Percentiles rank a stretch among this genome's conserved stretches.
These are phyloP conservation scores for Triplophysa bombifrons DNA, from an alignment of 2,797 vertebrate genomes.

Conservation along the genomic window DNA sequence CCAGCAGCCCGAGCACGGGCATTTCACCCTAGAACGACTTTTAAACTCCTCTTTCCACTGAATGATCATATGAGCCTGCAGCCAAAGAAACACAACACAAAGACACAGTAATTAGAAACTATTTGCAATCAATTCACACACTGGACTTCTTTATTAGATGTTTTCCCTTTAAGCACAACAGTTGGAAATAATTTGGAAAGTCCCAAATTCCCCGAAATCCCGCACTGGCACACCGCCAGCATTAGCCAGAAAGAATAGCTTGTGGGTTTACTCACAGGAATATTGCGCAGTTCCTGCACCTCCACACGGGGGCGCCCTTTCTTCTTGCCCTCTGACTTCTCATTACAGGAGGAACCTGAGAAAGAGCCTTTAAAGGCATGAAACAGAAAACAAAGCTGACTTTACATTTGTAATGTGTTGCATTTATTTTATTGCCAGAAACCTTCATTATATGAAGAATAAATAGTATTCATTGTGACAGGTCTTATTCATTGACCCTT, in stretches of 20 bases:
- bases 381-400: background rate
- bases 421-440: too few species aligned
- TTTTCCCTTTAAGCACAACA: slow-evolving; percentile 31
- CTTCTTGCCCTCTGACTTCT: slow-evolving; percentile 87
- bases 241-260: slow-evolving; percentile 4
- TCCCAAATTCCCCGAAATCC: slow-evolving; percentile 27
- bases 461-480: too few species aligned
- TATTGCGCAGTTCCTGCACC: slow-evolving; percentile 89
- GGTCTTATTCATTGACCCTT: too few species aligned
- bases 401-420: too few species aligned
- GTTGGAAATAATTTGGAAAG: slow-evolving; percentile 44
- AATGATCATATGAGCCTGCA: slow-evolving; percentile 87
- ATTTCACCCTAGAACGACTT: slow-evolving; percentile 90
- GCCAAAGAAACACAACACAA: slow-evolving; percentile 15
- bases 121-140: slow-evolving; percentile 17
- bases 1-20: slow-evolving; percentile 94
- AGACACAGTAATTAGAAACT: slow-evolving; percentile 24
- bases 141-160: background rate
- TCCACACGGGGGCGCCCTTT: slow-evolving; percentile 91
- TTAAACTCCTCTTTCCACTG: slow-evolving; percentile 99
- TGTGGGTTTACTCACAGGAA: slow-evolving; percentile 84
- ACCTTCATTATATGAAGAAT: too few species aligned
- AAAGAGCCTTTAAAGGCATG: slow-evolving; percentile 34
- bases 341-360: slow-evolving; percentile 80
- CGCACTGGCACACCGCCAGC: slow-evolving; percentile 46